phyloP scores from a whole-genome alignment of 2,113 vertebrate genomes.

The Sinocyclocheilus rhinocerous region DNA sequence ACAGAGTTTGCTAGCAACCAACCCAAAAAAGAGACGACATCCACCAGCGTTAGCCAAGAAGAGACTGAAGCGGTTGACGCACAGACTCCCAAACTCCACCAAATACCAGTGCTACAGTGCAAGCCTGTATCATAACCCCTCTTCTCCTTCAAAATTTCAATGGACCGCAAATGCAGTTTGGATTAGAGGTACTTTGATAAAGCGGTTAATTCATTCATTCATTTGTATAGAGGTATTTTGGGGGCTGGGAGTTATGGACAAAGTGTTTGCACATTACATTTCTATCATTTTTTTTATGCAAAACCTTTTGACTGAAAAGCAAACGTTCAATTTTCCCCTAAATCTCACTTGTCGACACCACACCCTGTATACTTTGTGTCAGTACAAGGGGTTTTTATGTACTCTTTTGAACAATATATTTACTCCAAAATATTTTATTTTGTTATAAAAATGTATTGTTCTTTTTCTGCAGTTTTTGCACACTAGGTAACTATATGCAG shows the following conservation, averaged over 20 bases:
- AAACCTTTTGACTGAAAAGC: constrained; percentile 72
- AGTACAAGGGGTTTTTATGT: constrained; percentile 86
- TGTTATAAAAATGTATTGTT: constrained; percentile 82
- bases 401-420: constrained; percentile 87
- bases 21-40: constrained; percentile 67
- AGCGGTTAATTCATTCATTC: constrained; percentile 82
- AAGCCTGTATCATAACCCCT: constrained; percentile 84
- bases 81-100: constrained; percentile 82
- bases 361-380: constrained; percentile 90
- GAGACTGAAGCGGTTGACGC: constrained; percentile 73
- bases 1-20: constrained; percentile 86
- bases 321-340: constrained; percentile 71
- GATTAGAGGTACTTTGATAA: constrained; percentile 75
- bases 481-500: constrained; percentile 87
- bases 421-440: constrained; percentile 92
- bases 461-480: constrained; percentile 86
- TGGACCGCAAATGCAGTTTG: constrained; percentile 62
- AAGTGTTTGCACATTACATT: constrained; percentile 77
- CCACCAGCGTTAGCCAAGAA: constrained; percentile 26
- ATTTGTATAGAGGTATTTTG: constrained; percentile 69
- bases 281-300: constrained; percentile 68
- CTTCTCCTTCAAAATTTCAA: constrained; percentile 64
- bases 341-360: constrained; percentile 84
- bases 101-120: constrained; percentile 86
- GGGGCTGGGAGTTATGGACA: constrained; percentile 66